phyloP scores from a whole-genome alignment of 2,113 vertebrate species.

The Nesogale talazaci region DNA sequence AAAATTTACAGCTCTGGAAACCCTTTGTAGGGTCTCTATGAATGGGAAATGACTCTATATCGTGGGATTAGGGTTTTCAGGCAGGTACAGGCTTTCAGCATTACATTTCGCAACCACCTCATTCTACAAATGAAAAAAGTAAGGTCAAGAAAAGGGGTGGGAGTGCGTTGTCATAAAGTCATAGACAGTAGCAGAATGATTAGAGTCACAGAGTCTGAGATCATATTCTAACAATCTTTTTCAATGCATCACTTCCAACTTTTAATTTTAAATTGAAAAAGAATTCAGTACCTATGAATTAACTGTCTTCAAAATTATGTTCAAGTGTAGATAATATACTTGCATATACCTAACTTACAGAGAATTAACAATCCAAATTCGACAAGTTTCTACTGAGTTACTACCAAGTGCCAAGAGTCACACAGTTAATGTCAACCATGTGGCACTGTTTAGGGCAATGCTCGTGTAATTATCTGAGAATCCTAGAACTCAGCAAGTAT shows the following conservation, averaged over 20 bases:
- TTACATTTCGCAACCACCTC: not conserved
- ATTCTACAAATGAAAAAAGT: not conserved
- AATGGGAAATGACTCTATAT: too few species aligned
- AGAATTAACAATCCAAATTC: not conserved
- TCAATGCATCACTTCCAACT: not conserved
- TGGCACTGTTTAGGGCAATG: not conserved
- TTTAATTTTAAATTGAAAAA: not conserved
- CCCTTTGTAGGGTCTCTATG: too few species aligned
- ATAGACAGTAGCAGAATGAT: not conserved
- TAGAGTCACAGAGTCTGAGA: not conserved
- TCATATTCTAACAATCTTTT: not conserved
- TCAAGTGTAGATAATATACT: not conserved
- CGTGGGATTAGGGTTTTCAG: not conserved
- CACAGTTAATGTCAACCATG: not conserved
- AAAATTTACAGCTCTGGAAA: too few species aligned
- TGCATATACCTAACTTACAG: not conserved
- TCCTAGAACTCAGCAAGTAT: not conserved
- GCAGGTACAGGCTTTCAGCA: slow-evolving; percentile 19
- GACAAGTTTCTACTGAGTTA: not conserved
- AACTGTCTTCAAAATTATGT: not conserved
- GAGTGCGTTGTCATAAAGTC: not conserved
- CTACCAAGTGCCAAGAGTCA: not conserved
- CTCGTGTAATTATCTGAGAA: not conserved
- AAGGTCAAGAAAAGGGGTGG: not conserved
- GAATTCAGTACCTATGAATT: not conserved